phyloP scores from a whole-genome alignment of 2,888 invertebrate species.

The Drosophila flavopinicola region DNA sequence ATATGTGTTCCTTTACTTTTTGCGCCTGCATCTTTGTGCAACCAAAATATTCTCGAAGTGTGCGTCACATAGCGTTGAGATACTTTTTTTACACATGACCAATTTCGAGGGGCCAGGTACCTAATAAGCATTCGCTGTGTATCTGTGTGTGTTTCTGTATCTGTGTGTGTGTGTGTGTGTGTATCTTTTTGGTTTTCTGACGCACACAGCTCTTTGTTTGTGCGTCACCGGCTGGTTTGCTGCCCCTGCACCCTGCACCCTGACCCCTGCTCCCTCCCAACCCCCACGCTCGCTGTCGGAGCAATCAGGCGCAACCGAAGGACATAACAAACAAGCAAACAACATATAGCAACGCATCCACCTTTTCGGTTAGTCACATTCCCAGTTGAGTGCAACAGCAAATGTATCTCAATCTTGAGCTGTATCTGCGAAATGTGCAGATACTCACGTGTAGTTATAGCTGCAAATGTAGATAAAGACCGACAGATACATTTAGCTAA shows the following conservation, averaged over 20 bases:
- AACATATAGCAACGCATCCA: background rate
- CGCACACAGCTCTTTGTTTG: slow-evolving; percentile 4
- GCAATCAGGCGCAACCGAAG: slow-evolving; percentile 36
- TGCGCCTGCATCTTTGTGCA: too few relatives aligned
- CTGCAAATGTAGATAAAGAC: too few relatives aligned
- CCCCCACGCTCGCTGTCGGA: background rate
- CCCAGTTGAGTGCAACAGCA: background rate
- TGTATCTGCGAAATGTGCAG: background rate
- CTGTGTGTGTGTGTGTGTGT: slow-evolving; percentile 6
- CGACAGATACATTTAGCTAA: too few relatives aligned
- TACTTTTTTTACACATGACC: slow-evolving; percentile 24
- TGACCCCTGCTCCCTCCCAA: background rate
- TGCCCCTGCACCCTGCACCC: background rate
- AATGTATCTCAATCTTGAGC: slow-evolving; percentile 6
- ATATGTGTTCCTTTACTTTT: too few relatives aligned
- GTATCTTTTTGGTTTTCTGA: slow-evolving; percentile 8
- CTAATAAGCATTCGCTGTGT: slow-evolving; percentile 15
- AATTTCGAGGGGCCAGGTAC: slow-evolving; percentile 12
- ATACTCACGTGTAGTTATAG: too few relatives aligned
- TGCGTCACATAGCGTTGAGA: slow-evolving; percentile 18
- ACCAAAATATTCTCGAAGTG: background rate
- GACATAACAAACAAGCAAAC: slow-evolving; percentile 19
- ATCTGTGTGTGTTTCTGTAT: background rate
- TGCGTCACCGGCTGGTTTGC: slow-evolving; percentile 43
- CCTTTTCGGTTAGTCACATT: slow-evolving; percentile 31